phyloP scores from a whole-genome alignment of 1,140 invertebrate species.

The Aphelenchoides besseyi region DNA sequence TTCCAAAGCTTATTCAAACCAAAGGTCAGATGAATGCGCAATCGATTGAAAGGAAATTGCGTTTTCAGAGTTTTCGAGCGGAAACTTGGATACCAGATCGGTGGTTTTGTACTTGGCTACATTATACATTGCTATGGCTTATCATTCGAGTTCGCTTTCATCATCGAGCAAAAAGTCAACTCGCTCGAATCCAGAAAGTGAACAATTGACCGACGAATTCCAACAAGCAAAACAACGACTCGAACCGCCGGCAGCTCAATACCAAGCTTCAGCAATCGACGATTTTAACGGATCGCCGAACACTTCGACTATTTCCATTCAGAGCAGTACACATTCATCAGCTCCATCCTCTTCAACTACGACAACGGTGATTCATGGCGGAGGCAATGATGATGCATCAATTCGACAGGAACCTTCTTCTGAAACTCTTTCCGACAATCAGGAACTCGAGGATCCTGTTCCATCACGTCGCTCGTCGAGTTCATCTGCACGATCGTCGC shows the following conservation, averaged over 20 bases:
- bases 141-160: conserved; percentile 9
- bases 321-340: conserved; percentile 30
- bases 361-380: conserved; percentile 22
- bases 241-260: background rate
- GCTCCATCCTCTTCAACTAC: conserved; percentile 25
- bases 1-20: conserved; percentile 45
- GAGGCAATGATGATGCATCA: background rate
- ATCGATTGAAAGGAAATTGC: conserved; percentile 33
- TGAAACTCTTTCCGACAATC: conserved; percentile 13
- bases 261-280: conserved; percentile 7
- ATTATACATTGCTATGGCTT: conserved; percentile 36
- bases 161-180: conserved; percentile 18
- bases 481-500: conserved; percentile 44
- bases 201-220: background rate
- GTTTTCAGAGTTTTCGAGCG: conserved; percentile 54
- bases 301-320: conserved; percentile 14
- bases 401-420: conserved; percentile 1
- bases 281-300: conserved; percentile 14
- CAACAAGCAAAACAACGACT: conserved; percentile 8
- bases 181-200: conserved; percentile 1
- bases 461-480: conserved; percentile 56
- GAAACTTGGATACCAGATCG: conserved; percentile 54
- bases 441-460: background rate
- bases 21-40: conserved; percentile 36
- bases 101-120: conserved; percentile 57